Evolutionary conservation across 2,888 invertebrate species (phyloP).

Genomic region (Deroplatys truncata): DNA sequence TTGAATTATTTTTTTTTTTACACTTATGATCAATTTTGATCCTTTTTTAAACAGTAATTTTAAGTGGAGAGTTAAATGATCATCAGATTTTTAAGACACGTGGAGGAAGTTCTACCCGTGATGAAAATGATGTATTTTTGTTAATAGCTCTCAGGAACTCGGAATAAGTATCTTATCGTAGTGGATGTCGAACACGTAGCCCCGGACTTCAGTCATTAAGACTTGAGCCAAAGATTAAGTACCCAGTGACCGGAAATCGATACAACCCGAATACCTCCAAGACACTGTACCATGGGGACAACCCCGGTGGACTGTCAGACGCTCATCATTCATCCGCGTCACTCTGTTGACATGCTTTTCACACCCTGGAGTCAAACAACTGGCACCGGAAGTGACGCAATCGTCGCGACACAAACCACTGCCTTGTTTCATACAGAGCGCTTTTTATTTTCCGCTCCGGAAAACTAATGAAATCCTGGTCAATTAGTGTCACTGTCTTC

Average conservation of each 20-base stretch:
- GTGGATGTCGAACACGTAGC: too few relatives aligned
- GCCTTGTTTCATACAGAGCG: not conserved
- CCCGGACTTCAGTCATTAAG: too few relatives aligned
- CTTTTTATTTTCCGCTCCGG: not conserved
- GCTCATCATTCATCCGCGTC: not conserved
- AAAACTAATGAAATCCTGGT: not conserved
- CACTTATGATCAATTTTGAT: too few relatives aligned
- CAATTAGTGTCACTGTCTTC: not conserved
- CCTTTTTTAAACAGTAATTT: too few relatives aligned
- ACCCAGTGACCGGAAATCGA: not conserved
- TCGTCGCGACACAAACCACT: not conserved
- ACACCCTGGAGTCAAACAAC: not conserved
- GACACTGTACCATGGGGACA: not conserved
- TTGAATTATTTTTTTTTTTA: too few relatives aligned
- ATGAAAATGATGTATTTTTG: too few relatives aligned
- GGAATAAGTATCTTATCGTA: too few relatives aligned
- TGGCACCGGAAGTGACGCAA: not conserved
- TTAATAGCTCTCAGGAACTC: too few relatives aligned
- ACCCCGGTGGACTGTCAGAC: not conserved
- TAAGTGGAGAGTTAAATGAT: too few relatives aligned
- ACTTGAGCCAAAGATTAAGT: not conserved
- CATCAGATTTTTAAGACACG: too few relatives aligned
- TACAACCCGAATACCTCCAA: not conserved
- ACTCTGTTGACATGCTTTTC: not conserved
- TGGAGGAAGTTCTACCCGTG: too few relatives aligned